phyloP scores from a whole-genome alignment of 2,113 vertebrate species.

The Gavia stellata region DNA sequence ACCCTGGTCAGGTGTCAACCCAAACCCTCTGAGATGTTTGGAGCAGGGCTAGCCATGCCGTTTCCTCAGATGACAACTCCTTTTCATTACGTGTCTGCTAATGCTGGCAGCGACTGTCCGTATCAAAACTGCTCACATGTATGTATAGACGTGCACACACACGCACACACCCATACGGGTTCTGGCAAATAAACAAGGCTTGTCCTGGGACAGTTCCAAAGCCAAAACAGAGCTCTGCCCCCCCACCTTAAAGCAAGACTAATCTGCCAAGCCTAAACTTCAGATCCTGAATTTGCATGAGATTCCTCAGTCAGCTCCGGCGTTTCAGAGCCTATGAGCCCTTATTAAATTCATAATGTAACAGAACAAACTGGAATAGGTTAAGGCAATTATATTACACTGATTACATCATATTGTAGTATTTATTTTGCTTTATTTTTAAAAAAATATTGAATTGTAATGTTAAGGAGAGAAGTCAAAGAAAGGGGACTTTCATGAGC shows the following conservation, averaged over 20 bases:
- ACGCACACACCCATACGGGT: accelerated
- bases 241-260: neutral
- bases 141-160: neutral
- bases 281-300: neutral
- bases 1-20: neutral
- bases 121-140: neutral
- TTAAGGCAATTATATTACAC: neutral
- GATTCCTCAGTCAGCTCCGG: neutral
- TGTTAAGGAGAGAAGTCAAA: neutral
- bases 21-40: neutral
- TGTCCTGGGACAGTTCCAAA: neutral
- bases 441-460: neutral
- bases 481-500: neutral
- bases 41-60: neutral
- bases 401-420: neutral
- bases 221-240: neutral
- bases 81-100: neutral
- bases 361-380: neutral
- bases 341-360: neutral
- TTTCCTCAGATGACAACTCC: neutral
- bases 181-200: neutral
- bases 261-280: neutral
- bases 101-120: accelerated
- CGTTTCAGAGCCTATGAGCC: neutral
- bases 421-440: neutral